A percentile compares a stretch with the other conserved stretches of the same genome.
phyloP scores from a whole-genome alignment of 2,113 vertebrate genomes.

The Dasyornis broadbenti region DNA sequence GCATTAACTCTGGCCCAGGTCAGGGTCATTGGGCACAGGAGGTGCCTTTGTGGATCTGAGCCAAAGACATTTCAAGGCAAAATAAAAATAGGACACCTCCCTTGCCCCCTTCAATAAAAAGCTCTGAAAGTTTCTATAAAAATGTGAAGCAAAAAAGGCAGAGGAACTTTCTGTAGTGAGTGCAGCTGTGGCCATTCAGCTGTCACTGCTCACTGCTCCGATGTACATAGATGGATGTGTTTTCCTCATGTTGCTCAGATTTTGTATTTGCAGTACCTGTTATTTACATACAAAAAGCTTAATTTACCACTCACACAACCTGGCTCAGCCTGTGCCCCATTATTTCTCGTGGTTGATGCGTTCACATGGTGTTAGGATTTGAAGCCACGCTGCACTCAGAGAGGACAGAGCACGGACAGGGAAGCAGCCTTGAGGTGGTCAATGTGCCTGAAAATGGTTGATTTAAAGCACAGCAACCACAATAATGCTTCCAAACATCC shows the following conservation, averaged over 20 bases:
- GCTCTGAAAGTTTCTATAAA: neutral
- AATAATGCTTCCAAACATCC: neutral
- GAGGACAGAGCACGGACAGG: neutral
- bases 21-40: neutral
- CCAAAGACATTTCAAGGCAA: constrained; percentile 1
- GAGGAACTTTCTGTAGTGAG: neutral
- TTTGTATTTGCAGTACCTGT: constrained; percentile 5
- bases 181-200: neutral
- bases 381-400: neutral
- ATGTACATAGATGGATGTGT: neutral
- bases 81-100: neutral
- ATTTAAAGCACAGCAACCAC: neutral
- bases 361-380: fast-evolving
- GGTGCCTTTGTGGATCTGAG: neutral
- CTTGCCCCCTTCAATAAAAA: neutral
- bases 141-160: constrained; percentile 5
- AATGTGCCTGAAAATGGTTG: neutral
- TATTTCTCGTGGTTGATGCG: neutral
- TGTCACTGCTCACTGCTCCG: neutral
- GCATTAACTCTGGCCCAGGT: neutral
- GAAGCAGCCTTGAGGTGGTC: neutral
- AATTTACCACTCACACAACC: neutral
- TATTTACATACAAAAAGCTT: neutral
- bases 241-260: neutral
- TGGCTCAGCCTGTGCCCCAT: neutral